phyloP scores from a whole-genome alignment of 2,888 invertebrate species.

The Stenodema calcarata region DNA sequence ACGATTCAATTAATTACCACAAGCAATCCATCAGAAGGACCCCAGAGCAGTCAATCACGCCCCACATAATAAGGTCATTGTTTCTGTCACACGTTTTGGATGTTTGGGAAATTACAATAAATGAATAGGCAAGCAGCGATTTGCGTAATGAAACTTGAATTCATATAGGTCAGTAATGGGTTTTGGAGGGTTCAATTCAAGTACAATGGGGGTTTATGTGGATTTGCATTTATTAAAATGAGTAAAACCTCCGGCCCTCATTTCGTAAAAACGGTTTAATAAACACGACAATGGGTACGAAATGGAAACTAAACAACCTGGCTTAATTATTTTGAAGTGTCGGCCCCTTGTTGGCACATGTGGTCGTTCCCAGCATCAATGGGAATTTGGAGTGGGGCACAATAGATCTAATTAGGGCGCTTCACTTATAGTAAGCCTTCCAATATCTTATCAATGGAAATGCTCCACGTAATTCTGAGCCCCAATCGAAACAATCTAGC shows the following conservation, averaged over 20 bases:
- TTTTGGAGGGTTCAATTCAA: not conserved
- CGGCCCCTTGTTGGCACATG: not conserved
- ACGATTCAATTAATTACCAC: not conserved
- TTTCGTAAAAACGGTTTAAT: not conserved
- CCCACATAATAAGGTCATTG: not conserved
- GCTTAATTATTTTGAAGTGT: not conserved
- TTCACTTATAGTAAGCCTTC: too few relatives aligned
- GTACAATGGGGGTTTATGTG: not conserved
- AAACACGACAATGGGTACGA: not conserved
- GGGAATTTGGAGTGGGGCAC: too few relatives aligned
- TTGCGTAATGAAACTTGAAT: slow-evolving; percentile 6
- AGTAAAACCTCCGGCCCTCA: not conserved
- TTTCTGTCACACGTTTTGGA: not conserved
- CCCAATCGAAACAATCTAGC: not conserved
- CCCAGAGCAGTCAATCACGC: not conserved
- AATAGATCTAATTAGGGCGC: too few relatives aligned
- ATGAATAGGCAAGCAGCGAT: not conserved
- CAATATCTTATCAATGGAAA: too few relatives aligned
- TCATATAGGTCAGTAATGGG: not conserved
- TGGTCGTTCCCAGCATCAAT: not conserved
- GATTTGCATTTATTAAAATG: slow-evolving; percentile 6
- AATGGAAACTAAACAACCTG: slow-evolving; percentile 1
- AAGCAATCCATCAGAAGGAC: not conserved
- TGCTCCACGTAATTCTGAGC: not conserved
- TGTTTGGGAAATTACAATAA: not conserved